phyloP scores from a whole-genome alignment of 2,888 invertebrate genomes.

The Leptopterna dolabrata region DNA sequence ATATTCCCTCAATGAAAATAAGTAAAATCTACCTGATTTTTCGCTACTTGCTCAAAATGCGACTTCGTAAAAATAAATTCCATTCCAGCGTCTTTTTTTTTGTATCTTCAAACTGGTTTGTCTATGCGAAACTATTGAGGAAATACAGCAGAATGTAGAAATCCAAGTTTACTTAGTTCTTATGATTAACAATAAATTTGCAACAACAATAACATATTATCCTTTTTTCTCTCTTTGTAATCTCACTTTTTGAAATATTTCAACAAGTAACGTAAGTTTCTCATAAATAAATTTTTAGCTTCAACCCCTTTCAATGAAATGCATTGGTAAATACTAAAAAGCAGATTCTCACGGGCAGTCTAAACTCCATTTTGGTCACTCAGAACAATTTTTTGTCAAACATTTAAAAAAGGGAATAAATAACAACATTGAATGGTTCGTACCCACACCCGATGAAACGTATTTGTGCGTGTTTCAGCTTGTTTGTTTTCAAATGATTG shows the following conservation, averaged over 20 bases:
- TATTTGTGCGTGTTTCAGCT: slow-evolving; percentile 53
- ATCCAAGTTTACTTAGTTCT: slow-evolving; percentile 59
- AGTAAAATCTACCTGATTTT: background rate
- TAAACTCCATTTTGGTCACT: background rate
- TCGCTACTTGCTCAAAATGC: background rate
- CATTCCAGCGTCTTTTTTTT: slow-evolving; percentile 26
- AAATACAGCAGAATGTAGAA: slow-evolving; percentile 58
- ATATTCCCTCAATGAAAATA: slow-evolving; percentile 55
- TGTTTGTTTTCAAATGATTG: slow-evolving; percentile 24
- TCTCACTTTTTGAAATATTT: slow-evolving; percentile 56
- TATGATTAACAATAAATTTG: slow-evolving; percentile 61
- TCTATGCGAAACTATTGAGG: slow-evolving; percentile 37
- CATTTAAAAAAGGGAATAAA: slow-evolving; percentile 16
- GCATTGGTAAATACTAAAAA: slow-evolving; percentile 33
- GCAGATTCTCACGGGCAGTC: background rate
- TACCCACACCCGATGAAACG: slow-evolving; percentile 30
- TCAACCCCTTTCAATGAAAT: slow-evolving; percentile 38
- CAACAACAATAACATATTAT: slow-evolving; percentile 61
- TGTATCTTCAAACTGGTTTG: background rate
- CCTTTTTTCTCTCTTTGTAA: slow-evolving; percentile 44
- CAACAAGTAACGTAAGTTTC: slow-evolving; percentile 54
- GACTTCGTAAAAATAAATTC: slow-evolving; percentile 49
- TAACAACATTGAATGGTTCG: background rate
- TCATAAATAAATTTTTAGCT: slow-evolving; percentile 41
- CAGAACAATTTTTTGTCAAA: slow-evolving; percentile 21